phyloP scores from a whole-genome alignment of 23 tunicate species.

The Phallusia fumigata region DNA sequence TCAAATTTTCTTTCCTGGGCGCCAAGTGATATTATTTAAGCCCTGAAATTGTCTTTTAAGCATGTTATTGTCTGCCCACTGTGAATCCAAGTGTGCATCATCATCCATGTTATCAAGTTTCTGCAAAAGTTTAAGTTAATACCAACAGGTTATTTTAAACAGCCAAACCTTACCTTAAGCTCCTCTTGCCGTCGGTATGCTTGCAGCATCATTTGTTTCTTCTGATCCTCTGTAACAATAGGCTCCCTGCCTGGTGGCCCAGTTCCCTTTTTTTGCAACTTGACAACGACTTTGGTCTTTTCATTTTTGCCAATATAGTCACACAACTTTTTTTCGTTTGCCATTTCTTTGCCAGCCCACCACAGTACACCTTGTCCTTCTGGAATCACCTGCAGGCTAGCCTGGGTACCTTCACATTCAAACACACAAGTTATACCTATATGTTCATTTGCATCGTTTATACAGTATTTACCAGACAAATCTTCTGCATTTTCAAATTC shows the following conservation, averaged over 20 bases:
- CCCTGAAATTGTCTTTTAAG: slow-evolving; percentile 34
- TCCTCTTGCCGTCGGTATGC: slow-evolving; percentile 96
- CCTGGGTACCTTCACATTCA: slow-evolving; percentile 71
- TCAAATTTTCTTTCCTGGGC: slow-evolving; percentile 39
- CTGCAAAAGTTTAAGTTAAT: slow-evolving; percentile 27
- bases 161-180: slow-evolving; percentile 44
- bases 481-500: slow-evolving; percentile 90
- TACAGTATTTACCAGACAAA: slow-evolving; percentile 50
- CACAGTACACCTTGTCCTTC: slow-evolving; percentile 69
- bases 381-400: slow-evolving; percentile 78
- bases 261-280: slow-evolving; percentile 84
- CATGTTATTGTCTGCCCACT: slow-evolving; percentile 83
- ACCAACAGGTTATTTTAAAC: background rate
- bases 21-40: slow-evolving; percentile 31
- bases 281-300: slow-evolving; percentile 88
- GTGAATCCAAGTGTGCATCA: slow-evolving; percentile 60
- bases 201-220: slow-evolving; percentile 96
- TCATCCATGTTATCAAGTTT: slow-evolving; percentile 81
- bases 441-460: too few relatives aligned
- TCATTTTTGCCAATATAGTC: slow-evolving; percentile 96
- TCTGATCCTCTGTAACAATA: slow-evolving; percentile 91
- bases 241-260: slow-evolving; percentile 95
- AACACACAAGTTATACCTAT: too few relatives aligned
- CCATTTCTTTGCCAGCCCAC: slow-evolving; percentile 97
- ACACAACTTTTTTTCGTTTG: slow-evolving; percentile 51